A percentile compares a stretch with the other conserved stretches of the same genome.
These are phyloP conservation scores for Drosophila vallismaia DNA, from an alignment of 2,888 invertebrate genomes.

Conservation along the genomic window DNA sequence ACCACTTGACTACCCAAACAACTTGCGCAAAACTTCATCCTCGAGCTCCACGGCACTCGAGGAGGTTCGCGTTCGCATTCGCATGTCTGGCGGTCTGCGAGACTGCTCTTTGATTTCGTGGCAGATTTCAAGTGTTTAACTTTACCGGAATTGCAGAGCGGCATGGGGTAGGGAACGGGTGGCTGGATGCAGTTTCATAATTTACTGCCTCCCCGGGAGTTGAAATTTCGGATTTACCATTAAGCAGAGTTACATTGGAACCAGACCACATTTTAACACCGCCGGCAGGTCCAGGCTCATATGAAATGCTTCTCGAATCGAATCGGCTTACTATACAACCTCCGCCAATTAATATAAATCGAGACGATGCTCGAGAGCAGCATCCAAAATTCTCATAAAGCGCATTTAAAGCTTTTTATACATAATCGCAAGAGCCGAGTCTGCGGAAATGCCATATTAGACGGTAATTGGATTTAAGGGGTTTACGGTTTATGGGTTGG, in stretches of 20 bases:
- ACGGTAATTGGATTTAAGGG: slow-evolving; percentile 14
- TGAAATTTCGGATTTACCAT: slow-evolving; percentile 24
- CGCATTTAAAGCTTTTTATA: slow-evolving; percentile 10
- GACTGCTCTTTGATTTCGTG: slow-evolving; percentile 67
- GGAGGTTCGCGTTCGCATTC: slow-evolving; percentile 18
- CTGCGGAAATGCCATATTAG: slow-evolving; percentile 13
- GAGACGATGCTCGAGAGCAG: background rate
- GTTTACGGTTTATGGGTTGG: background rate
- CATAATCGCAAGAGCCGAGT: slow-evolving; percentile 4
- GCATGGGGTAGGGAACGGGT: background rate
- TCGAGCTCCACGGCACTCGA: slow-evolving; percentile 31
- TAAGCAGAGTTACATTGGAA: slow-evolving; percentile 55
- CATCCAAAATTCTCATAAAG: slow-evolving; percentile 8
- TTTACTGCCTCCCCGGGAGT: slow-evolving; percentile 49
- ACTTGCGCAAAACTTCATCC: slow-evolving; percentile 58
- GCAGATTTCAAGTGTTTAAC: slow-evolving; percentile 72
- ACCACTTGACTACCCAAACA: slow-evolving; percentile 47
- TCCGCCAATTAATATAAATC: background rate
- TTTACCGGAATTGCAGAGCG: slow-evolving; percentile 23
- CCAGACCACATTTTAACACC: background rate
- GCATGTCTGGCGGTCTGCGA: slow-evolving; percentile 30
- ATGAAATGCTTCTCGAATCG: background rate
- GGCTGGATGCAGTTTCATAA: slow-evolving; percentile 64
- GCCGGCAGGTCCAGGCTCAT: background rate
- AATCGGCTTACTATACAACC: background rate